A percentile compares a stretch with the other conserved stretches of the same genome.
Conservation (phyloP, 2,113 vertebrate species). For the Corynorhinus townsendii region DNA sequence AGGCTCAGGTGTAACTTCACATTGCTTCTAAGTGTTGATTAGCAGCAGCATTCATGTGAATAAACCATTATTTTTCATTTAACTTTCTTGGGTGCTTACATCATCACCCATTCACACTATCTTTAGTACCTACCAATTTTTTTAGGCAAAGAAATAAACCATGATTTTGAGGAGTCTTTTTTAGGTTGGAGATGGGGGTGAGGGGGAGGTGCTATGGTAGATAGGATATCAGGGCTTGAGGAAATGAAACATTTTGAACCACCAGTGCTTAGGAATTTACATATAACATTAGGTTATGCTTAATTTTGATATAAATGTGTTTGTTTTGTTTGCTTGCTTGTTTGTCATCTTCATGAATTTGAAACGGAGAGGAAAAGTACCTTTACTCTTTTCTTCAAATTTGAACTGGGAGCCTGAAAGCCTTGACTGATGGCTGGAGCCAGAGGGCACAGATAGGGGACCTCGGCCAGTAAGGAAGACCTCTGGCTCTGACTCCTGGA, state of each 20-base stretch:
- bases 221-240: background rate
- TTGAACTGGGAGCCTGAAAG: background rate
- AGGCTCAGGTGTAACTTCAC: background rate
- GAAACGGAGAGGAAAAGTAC: background rate
- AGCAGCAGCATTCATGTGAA: background rate
- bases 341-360: constrained; percentile 1
- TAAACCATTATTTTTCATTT: background rate
- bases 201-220: background rate
- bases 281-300: background rate
- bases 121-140: background rate
- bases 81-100: background rate
- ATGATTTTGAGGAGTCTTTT: background rate
- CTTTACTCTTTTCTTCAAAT: background rate
- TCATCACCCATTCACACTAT: background rate
- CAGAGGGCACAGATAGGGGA: background rate
- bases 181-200: background rate
- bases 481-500: background rate
- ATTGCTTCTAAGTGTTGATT: background rate
- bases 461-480: background rate
- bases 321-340: background rate
- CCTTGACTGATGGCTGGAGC: background rate
- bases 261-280: background rate
- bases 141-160: background rate
- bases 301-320: background rate
- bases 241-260: background rate